phyloP scores from a whole-genome alignment of 2,797 vertebrate genomes.

The Danio albolineatus region DNA sequence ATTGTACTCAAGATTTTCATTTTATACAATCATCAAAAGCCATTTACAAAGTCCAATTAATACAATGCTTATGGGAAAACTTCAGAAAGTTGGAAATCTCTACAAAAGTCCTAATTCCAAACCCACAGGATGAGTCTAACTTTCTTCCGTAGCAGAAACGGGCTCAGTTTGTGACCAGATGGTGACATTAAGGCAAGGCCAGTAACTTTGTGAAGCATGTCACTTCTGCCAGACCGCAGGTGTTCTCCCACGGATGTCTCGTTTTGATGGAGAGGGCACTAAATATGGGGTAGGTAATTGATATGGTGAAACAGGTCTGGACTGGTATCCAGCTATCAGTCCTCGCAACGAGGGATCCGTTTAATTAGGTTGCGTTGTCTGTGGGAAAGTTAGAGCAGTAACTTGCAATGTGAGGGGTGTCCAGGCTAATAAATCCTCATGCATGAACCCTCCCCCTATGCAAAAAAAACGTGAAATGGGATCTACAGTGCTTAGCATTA shows the following conservation, averaged over 20 bases:
- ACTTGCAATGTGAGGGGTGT: too few relatives aligned
- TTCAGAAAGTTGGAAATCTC: neutral
- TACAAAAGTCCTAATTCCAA: neutral
- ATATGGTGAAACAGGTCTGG: constrained; percentile 1
- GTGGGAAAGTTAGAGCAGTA: too few relatives aligned
- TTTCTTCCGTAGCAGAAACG: neutral
- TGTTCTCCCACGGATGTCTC: neutral
- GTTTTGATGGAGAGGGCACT: neutral
- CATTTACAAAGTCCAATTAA: neutral
- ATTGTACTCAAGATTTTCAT: neutral
- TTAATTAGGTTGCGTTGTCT: neutral
- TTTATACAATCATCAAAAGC: neutral
- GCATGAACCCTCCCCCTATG: too few relatives aligned
- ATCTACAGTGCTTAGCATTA: too few relatives aligned
- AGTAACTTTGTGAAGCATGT: neutral
- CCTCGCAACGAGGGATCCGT: neutral
- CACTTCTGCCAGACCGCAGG: constrained; percentile 7
- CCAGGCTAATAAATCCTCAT: too few relatives aligned
- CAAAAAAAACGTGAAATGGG: too few relatives aligned
- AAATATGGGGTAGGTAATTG: constrained; percentile 14
- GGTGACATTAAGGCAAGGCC: neutral
- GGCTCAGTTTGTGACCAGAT: neutral
- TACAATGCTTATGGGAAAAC: neutral
- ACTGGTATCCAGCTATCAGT: neutral
- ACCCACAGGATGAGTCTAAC: neutral